Evolutionary conservation across 1,140 invertebrate species (phyloP), one percentile per base, ranked within the genome.

Genomic region (Macrobrachium rosenbergii): DNA sequence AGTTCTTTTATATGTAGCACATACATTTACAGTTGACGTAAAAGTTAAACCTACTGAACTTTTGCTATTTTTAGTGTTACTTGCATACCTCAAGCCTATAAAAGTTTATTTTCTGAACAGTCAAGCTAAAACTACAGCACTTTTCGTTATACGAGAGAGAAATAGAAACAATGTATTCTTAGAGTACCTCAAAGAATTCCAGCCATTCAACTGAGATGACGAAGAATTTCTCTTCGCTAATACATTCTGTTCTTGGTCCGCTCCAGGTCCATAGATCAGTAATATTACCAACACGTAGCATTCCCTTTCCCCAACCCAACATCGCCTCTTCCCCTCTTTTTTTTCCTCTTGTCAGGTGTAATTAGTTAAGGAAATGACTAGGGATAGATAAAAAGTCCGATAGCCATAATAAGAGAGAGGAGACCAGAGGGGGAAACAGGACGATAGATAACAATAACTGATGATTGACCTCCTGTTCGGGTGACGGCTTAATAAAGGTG

Each of bases 361-460:
- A 82, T 82, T 82, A 82, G 81, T 69, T 23, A 72, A 69, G 81
- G 81, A 82, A 82, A 82, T 82, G 81, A 82, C 81, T 82, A 73
- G n/a, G 81, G 73, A 73, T 82, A 82, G 81, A 82, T 82, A 82
- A 82, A 82, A 82, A 82, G 6, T 73, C 64, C 59, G 81, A 82
- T 82, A 82, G 82, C n/a, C 69, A 83, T 75, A 83, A 75, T 63
- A 43, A 63, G 82, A 62, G 81, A 21, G 82, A 83, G 58, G 7
- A 28, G 23, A 21, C 21, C 17, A 52, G 73, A 28, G 19, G 82
- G 69, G 62, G 72, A 73, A 83, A 52, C 72, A 52, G 45, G 45
- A 52, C 45, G 45, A 52, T 52, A 52, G 45, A 52, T 52, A 73
- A 64, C 58, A 82, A 82, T 69, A 82, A 28, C 17, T 45, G 69